Evolutionary conservation across 1,140 invertebrate species (phyloP), one percentile per base, ranked within the genome.

Genomic region (Trichoplusia ni): DNA sequence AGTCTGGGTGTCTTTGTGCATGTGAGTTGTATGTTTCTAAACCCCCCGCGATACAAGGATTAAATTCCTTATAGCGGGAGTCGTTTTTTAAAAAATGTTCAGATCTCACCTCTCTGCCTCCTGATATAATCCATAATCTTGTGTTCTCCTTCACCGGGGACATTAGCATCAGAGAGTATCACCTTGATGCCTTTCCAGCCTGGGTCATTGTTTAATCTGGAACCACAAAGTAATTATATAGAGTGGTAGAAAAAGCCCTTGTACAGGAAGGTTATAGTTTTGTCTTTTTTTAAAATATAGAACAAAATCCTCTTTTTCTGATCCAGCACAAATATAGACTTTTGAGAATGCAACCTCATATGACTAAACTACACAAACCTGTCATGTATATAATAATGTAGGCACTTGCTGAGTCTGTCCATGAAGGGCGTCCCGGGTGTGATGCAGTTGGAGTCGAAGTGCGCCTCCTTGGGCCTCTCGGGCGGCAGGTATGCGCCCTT

Each of bases 41-140:
- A n/a, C n/a, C n/a, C n/a, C n/a, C n/a, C n/a, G n/a, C n/a, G n/a
- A n/a, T n/a, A n/a, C n/a, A n/a, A n/a, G n/a, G n/a, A n/a, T n/a
- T n/a, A n/a, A n/a, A n/a, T n/a, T n/a, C n/a, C n/a, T n/a, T n/a
- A n/a, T n/a, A n/a, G n/a, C n/a, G n/a, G n/a, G n/a, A n/a, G n/a
- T n/a, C n/a, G n/a, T n/a, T n/a, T n/a, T n/a, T n/a, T n/a, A n/a
- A n/a, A n/a, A n/a, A n/a, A n/a, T n/a, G n/a, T n/a, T 27, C 9
- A 47, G 4, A 6, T 4, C 19, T 44, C 64, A 95, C 95, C 94
- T 92, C 98, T 94, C 91, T 99, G 98, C 77, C 94, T 95, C 9
- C 99, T 92, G 71, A 99, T 99, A 86, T 95, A 99, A 91, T 99
- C 98, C 98, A 99, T 99, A 73, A 99, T 99, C 91, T 99, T 99